A percentile compares a stretch with the other conserved stretches of the same genome.
Evolutionary conservation across 2,113 vertebrate species (phyloP).

Genomic region (Uropsilus gracilis): DNA sequence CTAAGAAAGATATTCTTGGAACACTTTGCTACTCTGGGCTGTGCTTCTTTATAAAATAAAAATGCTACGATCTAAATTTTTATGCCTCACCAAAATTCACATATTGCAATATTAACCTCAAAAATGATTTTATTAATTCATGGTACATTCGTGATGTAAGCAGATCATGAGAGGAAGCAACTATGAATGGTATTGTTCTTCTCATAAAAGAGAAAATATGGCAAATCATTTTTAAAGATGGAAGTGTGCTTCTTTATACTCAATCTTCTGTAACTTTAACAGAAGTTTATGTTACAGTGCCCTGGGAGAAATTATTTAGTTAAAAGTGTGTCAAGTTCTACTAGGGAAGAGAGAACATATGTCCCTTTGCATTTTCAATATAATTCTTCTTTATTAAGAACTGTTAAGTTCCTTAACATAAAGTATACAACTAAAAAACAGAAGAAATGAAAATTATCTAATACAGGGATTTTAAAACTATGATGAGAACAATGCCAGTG

Average conservation of each 20-base stretch:
- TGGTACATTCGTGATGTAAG: neutral
- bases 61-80: neutral
- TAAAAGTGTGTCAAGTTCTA: neutral
- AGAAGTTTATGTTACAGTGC: neutral
- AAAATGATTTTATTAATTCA: neutral
- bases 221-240: neutral
- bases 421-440: neutral
- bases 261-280: neutral
- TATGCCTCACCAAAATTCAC: neutral
- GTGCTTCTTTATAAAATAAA: neutral
- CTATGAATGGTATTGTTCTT: neutral
- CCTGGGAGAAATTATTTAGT: neutral
- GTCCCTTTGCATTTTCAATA: neutral
- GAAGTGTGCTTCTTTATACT: neutral
- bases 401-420: neutral
- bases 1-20: neutral
- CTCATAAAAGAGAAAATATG: neutral
- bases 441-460: neutral
- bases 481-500: neutral
- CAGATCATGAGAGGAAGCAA: neutral
- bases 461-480: neutral
- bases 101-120: neutral
- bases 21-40: neutral
- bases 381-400: neutral
- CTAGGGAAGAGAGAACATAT: accelerated